These are phyloP conservation scores for Drosophila micromelanica DNA, from an alignment of 1,140 invertebrate species.

Conservation along the genomic window DNA sequence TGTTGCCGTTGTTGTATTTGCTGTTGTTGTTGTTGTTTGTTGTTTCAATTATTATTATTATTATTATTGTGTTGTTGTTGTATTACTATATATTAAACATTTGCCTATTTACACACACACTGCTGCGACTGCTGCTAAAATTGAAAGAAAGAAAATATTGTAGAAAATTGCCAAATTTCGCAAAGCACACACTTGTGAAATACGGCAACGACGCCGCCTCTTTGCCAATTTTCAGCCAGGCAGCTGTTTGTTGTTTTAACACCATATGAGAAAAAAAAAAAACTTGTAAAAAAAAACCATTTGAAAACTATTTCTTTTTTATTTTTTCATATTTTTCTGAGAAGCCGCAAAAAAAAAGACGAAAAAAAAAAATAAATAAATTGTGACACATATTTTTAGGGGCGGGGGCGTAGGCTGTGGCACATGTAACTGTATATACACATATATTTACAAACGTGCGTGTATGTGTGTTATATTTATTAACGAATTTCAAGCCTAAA, in stretches of 20 bases:
- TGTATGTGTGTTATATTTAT: background rate
- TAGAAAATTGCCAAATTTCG: constrained; percentile 18
- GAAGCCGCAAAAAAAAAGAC: constrained; percentile 3
- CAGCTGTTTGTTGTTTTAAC: constrained; percentile 19
- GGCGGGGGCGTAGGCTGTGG: background rate
- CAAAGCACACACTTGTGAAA: constrained; percentile 17
- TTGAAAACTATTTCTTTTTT: constrained; percentile 17
- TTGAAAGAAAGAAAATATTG: constrained; percentile 15
- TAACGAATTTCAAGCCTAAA: constrained; percentile 15
- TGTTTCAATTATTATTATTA: constrained; percentile 10
- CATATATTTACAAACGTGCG: background rate
- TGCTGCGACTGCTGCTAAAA: constrained; percentile 51
- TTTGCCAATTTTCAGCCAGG: constrained; percentile 30
- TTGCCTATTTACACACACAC: constrained; percentile 59
- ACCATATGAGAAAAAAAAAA: constrained; percentile 24
- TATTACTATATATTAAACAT: constrained; percentile 40
- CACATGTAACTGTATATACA: background rate
- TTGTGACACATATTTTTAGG: constrained; percentile 38
- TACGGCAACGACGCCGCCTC: constrained; percentile 31
- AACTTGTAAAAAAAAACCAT: constrained; percentile 5
- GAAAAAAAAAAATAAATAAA: constrained; percentile 16
- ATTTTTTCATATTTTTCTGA: constrained; percentile 4
- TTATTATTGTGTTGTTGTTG: constrained; percentile 3
- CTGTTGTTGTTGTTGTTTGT: constrained; percentile 18
- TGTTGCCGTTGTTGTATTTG: constrained; percentile 17